phyloP scores from a whole-genome alignment of 2,797 vertebrate species.

The Loris lydekkerianus region DNA sequence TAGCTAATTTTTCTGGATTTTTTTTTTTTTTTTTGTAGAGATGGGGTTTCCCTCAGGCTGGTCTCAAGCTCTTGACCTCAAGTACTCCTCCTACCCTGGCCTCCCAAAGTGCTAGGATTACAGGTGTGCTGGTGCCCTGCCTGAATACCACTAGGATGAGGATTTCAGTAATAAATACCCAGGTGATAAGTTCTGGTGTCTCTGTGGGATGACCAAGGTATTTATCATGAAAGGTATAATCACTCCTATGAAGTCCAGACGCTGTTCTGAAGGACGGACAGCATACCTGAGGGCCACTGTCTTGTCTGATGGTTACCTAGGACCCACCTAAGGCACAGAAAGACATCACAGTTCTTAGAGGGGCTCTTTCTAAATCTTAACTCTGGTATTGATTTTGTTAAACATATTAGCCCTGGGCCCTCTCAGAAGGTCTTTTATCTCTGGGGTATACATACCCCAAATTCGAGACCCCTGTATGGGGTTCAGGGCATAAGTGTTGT shows the following conservation, averaged over 20 bases:
- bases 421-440: conserved; percentile 1
- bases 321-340: background rate
- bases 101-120: background rate
- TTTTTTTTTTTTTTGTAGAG: background rate
- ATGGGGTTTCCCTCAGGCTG: background rate
- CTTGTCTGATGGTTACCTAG: background rate
- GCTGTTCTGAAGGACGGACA: background rate
- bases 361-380: background rate
- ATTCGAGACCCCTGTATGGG: background rate
- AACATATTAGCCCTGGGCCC: background rate
- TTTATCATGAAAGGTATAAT: conserved; percentile 7
- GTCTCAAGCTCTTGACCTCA: background rate
- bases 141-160: background rate
- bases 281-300: background rate
- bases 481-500: background rate
- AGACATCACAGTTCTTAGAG: background rate
- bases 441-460: background rate
- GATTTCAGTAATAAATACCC: conserved; percentile 19
- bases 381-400: background rate
- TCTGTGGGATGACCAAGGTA: background rate
- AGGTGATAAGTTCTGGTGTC: background rate
- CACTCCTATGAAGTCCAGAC: background rate
- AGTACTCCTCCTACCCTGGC: too few species aligned
- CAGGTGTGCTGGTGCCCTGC: background rate
- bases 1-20: background rate